Evolutionary conservation across 2,797 vertebrate genomes (phyloP).

Genomic region (Phrynocephalus forsythii): DNA sequence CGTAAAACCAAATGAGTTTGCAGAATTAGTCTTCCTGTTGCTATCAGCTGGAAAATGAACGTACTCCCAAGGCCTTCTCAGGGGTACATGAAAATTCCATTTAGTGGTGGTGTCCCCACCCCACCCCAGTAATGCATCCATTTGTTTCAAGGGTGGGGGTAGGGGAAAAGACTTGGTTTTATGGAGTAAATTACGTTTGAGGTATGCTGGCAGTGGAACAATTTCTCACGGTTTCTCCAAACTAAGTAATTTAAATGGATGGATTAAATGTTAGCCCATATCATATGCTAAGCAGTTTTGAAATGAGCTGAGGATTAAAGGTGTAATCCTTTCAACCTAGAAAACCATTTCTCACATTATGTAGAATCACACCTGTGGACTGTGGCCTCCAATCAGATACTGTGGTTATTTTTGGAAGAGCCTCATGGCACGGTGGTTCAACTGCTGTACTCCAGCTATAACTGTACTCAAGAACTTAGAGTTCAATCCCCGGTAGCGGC

Average conservation of each 20-base stretch:
- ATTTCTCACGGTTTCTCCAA: not conserved
- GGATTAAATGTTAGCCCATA: conserved; percentile 4
- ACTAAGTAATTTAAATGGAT: conserved; percentile 14
- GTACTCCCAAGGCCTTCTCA: conserved; percentile 44
- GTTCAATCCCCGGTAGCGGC: too few species aligned
- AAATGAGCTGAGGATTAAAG: not conserved
- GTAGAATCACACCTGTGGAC: not conserved
- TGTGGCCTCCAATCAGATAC: too few species aligned
- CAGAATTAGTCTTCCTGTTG: conserved; percentile 60
- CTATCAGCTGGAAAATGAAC: conserved; percentile 52
- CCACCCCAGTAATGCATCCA: not conserved
- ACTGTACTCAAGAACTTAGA: too few species aligned
- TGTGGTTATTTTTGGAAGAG: too few species aligned
- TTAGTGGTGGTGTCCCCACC: not conserved
- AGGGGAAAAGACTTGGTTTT: not conserved
- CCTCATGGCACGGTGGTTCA: too few species aligned
- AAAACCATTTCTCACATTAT: not conserved
- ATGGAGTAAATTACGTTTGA: not conserved
- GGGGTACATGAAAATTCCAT: conserved; percentile 28
- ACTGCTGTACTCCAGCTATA: too few species aligned
- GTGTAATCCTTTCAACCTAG: not conserved
- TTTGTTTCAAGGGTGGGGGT: not conserved
- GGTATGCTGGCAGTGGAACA: not conserved
- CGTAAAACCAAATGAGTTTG: conserved; percentile 46
- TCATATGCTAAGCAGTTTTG: not conserved